Evolutionary conservation across 1,140 invertebrate genomes (phyloP), one percentile per base, ranked within the genome.

Genomic region (Leptinotarsa texana): DNA sequence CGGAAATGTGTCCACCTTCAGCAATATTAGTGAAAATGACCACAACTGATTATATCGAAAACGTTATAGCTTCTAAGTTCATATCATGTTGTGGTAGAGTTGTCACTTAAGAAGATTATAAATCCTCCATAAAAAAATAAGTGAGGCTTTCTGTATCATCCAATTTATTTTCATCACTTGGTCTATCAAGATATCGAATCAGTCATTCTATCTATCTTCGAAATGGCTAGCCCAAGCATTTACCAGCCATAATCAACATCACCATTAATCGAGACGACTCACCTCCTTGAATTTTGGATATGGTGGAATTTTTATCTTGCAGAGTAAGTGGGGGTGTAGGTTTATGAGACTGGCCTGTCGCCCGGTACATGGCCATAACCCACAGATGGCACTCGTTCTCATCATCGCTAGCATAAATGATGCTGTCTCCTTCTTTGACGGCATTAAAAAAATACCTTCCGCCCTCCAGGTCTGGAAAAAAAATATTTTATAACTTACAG

Each of bases 341-440:
- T 85, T 99, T 99, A 85, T 99, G 97, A 24, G 96, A 96, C 85
- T 99, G 98, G 3, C 98, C 98, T 1, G 98, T 99, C 5, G 98
- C 98, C 78, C 98, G 88, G 84, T 99, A 99, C 89, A 99, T 92
- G 0, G 98, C 98, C 93, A 96, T 97, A 8, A 99, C 98, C 98
- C 98, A 99, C 69, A 99, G 87, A 83, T 98, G 96, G 80, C 97
- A 95, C 83, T 99, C 98, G 83, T 96, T 98, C 86, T 99, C 98
- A 87, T 99, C 98, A 80, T 98, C 96, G 80, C 97, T 96, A 1
- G 98, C 98, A 88, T 95, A 98, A 18, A 97, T 91, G 63, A 99
- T 94, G 77, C 95, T 97, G 85, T 99, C 98, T 63, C 98, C 98
- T 88, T 99, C 98, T 79, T 97, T 93, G 3, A 99, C 97, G 24